Evolutionary conservation across 1,140 invertebrate species (phyloP).

Genomic region (Tetraneura akinire): DNA sequence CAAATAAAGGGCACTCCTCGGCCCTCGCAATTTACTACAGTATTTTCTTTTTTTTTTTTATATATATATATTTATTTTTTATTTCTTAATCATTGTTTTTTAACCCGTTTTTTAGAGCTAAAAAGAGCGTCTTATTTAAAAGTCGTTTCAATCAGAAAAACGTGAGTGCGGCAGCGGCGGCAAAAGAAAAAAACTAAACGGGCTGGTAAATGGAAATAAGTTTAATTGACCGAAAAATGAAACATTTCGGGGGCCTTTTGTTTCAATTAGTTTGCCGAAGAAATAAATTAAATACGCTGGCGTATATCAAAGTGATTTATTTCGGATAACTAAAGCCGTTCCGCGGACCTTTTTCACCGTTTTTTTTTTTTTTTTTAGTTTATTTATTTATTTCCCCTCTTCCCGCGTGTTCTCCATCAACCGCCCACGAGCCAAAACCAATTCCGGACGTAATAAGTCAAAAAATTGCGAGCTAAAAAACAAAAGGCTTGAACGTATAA

Average conservation of each 20-base stretch:
- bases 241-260: constrained; percentile 50
- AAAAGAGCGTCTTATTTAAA: constrained; percentile 44
- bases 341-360: constrained; percentile 15
- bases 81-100: constrained; percentile 3
- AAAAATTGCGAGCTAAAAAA: constrained; percentile 1
- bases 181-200: constrained; percentile 43
- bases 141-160: constrained; percentile 50
- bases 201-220: constrained; percentile 50
- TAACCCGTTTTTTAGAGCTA: constrained; percentile 11
- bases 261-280: constrained; percentile 50
- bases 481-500: constrained; percentile 11
- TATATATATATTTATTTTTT: too few relatives aligned
- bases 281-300: constrained; percentile 50
- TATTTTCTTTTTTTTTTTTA: constrained; percentile 24
- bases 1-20: constrained; percentile 39
- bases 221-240: constrained; percentile 51
- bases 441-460: constrained; percentile 24
- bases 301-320: constrained; percentile 50
- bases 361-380: constrained; percentile 1
- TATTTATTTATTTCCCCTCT: too few relatives aligned
- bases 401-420: too few relatives aligned
- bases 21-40: constrained; percentile 20
- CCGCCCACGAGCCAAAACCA: constrained; percentile 7
- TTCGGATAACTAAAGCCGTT: constrained; percentile 46
- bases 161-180: constrained; percentile 39